Evolutionary conservation across 2,113 vertebrate genomes (phyloP).

Genomic region (Tautogolabrus adspersus): DNA sequence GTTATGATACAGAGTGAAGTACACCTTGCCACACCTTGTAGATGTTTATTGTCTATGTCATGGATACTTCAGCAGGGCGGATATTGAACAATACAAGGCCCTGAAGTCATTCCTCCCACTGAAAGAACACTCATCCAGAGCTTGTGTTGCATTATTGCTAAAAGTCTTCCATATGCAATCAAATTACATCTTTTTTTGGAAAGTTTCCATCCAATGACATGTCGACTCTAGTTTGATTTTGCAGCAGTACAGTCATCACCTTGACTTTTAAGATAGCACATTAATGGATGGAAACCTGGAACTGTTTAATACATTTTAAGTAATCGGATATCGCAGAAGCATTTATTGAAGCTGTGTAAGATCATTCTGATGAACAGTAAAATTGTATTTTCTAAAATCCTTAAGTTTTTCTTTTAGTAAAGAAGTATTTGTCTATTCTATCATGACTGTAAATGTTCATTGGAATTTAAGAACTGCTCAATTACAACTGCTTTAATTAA

Average conservation of each 20-base stretch:
- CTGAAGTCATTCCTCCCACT: conserved; percentile 12
- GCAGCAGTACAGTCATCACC: neutral
- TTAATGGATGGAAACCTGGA: neutral
- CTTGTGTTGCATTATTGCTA: neutral
- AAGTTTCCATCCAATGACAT: neutral
- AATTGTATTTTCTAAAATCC: too few species aligned
- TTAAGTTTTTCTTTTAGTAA: too few species aligned
- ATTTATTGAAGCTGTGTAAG: too few species aligned
- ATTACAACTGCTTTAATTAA: too few species aligned
- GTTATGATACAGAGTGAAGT: neutral
- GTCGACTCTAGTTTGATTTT: neutral
- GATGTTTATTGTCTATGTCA: neutral
- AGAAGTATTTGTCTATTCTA: too few species aligned
- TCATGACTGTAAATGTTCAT: too few species aligned
- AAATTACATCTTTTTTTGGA: too few species aligned
- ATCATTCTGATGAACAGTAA: too few species aligned
- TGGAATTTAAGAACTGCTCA: too few species aligned
- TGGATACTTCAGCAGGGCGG: conserved; percentile 6
- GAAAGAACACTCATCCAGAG: neutral
- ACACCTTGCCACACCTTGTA: conserved; percentile 16
- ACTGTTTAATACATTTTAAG: too few species aligned
- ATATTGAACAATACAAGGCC: conserved; percentile 13
- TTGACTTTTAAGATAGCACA: too few species aligned
- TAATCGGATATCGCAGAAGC: too few species aligned
- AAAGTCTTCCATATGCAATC: neutral